Evolutionary conservation across 2,113 vertebrate genomes (phyloP).

Genomic region (Strix aluco): DNA sequence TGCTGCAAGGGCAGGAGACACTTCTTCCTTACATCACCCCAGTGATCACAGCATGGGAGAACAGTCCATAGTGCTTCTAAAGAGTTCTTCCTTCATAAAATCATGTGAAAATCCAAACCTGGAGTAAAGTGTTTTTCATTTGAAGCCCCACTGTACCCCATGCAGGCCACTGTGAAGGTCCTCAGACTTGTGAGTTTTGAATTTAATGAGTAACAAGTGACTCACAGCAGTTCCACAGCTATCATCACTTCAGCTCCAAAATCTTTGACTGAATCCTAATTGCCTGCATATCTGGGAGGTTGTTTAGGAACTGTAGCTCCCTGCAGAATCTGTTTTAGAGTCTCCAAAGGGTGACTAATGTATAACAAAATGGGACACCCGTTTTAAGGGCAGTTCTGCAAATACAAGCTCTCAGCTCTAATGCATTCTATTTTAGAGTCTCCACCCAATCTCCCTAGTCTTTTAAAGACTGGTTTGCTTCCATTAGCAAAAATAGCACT

Average conservation of each 20-base stretch:
- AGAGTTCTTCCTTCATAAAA: not conserved
- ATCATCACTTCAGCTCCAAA: not conserved
- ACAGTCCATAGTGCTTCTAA: not conserved
- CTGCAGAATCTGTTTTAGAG: not conserved
- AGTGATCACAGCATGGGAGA: not conserved
- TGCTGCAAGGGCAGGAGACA: not conserved
- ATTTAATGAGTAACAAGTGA: not conserved
- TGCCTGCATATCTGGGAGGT: not conserved
- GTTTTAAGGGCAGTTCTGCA: not conserved
- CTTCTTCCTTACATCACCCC: not conserved
- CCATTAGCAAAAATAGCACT: not conserved
- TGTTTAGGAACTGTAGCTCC: not conserved
- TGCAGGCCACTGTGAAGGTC: not conserved
- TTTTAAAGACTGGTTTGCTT: not conserved
- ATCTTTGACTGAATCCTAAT: slow-evolving; percentile 15
- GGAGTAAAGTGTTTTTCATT: not conserved
- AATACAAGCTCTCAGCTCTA: slow-evolving; percentile 3
- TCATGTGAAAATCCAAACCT: not conserved
- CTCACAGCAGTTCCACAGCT: not conserved
- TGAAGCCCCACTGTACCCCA: not conserved
- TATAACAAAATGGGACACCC: not conserved
- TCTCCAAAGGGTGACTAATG: not conserved
- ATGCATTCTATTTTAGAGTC: not conserved
- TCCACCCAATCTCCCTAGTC: not conserved
- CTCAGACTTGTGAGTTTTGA: not conserved